These are phyloP conservation scores for Sinodicranocentrus sp. DNA, from an alignment of 2,888 invertebrate species.

Conservation along the genomic window DNA sequence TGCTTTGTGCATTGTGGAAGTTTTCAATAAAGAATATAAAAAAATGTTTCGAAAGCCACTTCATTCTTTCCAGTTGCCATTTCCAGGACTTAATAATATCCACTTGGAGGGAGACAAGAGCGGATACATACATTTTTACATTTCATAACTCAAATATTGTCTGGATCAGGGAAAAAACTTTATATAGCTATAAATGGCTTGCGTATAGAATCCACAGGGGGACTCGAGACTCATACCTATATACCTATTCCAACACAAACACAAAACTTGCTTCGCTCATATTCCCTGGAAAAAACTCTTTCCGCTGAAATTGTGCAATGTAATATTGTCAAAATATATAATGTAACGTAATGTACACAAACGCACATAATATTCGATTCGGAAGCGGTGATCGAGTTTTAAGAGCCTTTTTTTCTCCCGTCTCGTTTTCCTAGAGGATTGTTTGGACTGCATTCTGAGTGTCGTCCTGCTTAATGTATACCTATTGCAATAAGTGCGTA, in stretches of 20 bases:
- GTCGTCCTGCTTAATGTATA: conserved; percentile 5
- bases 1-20: not conserved
- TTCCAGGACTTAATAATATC: conserved; percentile 42
- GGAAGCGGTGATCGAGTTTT: conserved; percentile 57
- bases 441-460: no score
- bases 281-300: no score
- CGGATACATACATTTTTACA: conserved; percentile 36
- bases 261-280: conserved; percentile 20
- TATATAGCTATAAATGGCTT: not conserved
- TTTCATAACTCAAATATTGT: conserved; percentile 43
- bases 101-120: conserved; percentile 16
- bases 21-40: conserved; percentile 20
- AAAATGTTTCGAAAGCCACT: conserved; percentile 15
- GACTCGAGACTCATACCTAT: not conserved
- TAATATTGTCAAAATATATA: no score
- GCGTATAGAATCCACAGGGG: conserved; percentile 28
- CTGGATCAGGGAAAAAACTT: conserved; percentile 1
- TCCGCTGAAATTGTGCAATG: no score
- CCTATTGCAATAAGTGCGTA: not conserved
- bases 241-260: not conserved
- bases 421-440: conserved; percentile 5
- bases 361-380: conserved; percentile 35
- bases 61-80: conserved; percentile 30
- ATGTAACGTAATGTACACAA: conserved; percentile 17
- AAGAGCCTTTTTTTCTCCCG: conserved; percentile 28